phyloP scores from a whole-genome alignment of 1,140 invertebrate species.

The Microplitis mediator region DNA sequence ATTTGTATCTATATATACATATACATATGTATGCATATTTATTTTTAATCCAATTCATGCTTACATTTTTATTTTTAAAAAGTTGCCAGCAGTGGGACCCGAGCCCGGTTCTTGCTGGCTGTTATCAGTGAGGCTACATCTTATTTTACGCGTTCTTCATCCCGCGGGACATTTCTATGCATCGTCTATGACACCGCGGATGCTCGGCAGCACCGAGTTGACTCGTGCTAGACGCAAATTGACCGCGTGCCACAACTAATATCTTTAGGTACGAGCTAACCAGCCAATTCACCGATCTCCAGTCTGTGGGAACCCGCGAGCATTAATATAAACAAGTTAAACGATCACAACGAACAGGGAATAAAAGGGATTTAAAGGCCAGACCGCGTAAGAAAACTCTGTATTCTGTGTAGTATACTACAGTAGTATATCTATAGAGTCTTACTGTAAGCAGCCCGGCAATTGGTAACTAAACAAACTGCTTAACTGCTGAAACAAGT shows the following conservation, averaged over 20 bases:
- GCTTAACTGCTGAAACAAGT: too few species aligned
- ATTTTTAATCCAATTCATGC: background rate
- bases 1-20: too few species aligned
- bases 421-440: background rate
- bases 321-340: background rate
- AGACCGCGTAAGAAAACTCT: background rate
- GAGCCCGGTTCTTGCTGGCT: constrained; percentile 11
- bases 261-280: background rate
- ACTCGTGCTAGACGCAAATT: constrained; percentile 61
- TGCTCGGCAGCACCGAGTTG: constrained; percentile 46
- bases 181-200: constrained; percentile 59
- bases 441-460: background rate
- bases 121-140: constrained; percentile 63
- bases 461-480: constrained; percentile 23
- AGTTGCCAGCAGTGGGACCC: background rate
- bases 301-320: constrained; percentile 3
- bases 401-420: too few species aligned
- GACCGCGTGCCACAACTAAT: constrained; percentile 43
- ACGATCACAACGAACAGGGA: background rate
- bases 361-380: background rate
- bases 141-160: constrained; percentile 61
- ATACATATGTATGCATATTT: background rate
- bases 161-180: constrained; percentile 60
- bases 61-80: too few species aligned
- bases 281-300: background rate